Evolutionary conservation across 2,888 invertebrate genomes (phyloP).

Genomic region (Aporophyla lueneburgensis): DNA sequence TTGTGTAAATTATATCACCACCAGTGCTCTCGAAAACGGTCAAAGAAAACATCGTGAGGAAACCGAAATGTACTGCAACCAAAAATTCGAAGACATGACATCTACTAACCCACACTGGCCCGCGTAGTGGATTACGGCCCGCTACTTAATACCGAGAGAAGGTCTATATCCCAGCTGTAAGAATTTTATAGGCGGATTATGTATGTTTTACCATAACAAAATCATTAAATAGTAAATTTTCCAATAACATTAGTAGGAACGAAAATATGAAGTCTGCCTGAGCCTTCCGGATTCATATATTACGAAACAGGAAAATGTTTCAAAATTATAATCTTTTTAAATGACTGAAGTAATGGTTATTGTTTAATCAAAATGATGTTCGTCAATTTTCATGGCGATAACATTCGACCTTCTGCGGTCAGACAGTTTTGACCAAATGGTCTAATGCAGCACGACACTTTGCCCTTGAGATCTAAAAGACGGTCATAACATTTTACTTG

Average conservation of each 20-base stretch:
- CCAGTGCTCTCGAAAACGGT: no score
- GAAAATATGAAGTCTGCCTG: neutral
- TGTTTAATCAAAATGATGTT: conserved; percentile 33
- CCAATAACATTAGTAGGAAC: neutral
- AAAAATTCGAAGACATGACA: no score
- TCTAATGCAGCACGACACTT: conserved; percentile 37
- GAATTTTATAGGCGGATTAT: no score
- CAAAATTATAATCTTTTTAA: conserved; percentile 14
- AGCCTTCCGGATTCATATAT: conserved; percentile 24
- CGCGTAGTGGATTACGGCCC: no score
- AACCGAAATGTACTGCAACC: no score
- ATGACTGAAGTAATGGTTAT: conserved; percentile 19
- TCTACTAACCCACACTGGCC: no score
- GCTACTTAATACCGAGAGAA: no score
- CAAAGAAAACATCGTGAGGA: no score
- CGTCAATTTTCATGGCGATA: conserved; percentile 51
- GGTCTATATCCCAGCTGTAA: no score
- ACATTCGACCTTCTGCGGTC: conserved; percentile 55
- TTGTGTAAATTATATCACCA: no score
- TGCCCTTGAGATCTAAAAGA: conserved; percentile 54
- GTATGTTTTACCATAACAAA: neutral
- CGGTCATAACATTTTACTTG: conserved; percentile 44
- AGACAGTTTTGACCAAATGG: conserved; percentile 36
- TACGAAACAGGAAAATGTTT: conserved; percentile 40
- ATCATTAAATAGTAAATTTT: neutral